These are phyloP conservation scores for Aphaenogaster rudis DNA, from an alignment of 1,140 invertebrate genomes.

Conservation along the genomic window DNA sequence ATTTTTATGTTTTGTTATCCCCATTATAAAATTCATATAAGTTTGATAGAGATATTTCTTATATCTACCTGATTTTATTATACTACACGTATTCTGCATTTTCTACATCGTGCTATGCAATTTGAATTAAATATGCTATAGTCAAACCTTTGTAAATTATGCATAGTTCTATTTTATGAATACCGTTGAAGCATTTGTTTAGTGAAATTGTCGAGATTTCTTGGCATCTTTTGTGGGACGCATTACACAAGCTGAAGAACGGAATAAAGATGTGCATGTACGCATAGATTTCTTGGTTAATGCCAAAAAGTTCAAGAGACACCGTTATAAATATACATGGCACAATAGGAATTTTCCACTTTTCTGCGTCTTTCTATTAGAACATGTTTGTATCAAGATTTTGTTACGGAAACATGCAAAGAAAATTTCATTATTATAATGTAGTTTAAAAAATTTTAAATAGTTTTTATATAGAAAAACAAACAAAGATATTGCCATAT, in stretches of 20 bases:
- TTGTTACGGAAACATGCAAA: neutral
- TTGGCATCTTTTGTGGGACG: slow-evolving; percentile 67
- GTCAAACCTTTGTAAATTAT: slow-evolving; percentile 75
- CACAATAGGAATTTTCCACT: neutral
- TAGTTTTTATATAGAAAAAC: neutral
- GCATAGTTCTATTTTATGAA: slow-evolving; percentile 73
- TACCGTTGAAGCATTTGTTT: slow-evolving; percentile 67
- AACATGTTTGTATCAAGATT: neutral
- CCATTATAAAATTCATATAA: neutral
- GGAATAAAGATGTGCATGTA: slow-evolving; percentile 28
- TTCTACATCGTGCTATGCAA: slow-evolving; percentile 71
- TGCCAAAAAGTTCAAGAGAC: slow-evolving; percentile 50
- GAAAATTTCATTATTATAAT: slow-evolving; percentile 11
- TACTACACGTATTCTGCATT: slow-evolving; percentile 15
- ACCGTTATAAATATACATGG: neutral
- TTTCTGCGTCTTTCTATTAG: neutral
- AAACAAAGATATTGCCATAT: neutral
- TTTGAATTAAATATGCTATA: slow-evolving; percentile 69
- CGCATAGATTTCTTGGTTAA: slow-evolving; percentile 38
- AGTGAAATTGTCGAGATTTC: slow-evolving; percentile 72
- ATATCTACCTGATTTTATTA: neutral
- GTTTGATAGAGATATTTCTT: neutral
- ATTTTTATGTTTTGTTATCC: neutral
- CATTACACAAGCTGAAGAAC: slow-evolving; percentile 51
- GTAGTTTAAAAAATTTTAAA: neutral